Evolutionary conservation across 1,140 invertebrate genomes (phyloP).

Genomic region (Neotoxoptera formosana): DNA sequence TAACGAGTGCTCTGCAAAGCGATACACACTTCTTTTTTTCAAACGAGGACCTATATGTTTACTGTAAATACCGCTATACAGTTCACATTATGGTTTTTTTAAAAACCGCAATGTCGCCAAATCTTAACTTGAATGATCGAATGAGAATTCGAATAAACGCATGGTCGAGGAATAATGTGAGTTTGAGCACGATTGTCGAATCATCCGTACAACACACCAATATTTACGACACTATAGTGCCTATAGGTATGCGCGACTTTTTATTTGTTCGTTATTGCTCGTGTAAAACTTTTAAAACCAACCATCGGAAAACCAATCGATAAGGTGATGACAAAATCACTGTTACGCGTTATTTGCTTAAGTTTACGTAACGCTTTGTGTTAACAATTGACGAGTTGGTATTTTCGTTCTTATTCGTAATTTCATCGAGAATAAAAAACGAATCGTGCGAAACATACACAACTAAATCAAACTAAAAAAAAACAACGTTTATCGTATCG

Average conservation of each 20-base stretch:
- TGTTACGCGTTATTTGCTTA: neutral
- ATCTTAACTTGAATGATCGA: neutral
- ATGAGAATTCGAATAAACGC: neutral
- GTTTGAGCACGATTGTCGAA: neutral
- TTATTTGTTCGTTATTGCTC: neutral
- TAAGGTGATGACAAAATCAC: neutral
- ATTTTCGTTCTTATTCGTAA: neutral
- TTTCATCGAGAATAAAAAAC: neutral
- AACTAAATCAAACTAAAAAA: neutral
- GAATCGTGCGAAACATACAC: neutral
- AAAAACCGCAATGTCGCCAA: neutral
- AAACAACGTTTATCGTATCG: neutral
- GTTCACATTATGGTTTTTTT: too few species aligned
- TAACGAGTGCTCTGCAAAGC: too few species aligned
- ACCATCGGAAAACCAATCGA: neutral
- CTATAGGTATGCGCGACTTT: neutral
- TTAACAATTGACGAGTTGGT: neutral
- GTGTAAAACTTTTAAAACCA: neutral
- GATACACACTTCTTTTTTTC: too few species aligned
- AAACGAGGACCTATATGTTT: too few species aligned
- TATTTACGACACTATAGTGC: neutral
- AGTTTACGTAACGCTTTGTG: neutral
- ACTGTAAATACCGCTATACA: too few species aligned
- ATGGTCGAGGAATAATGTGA: neutral
- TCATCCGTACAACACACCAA: neutral